Conservation (phyloP, 1,140 invertebrate genomes). For the Hylaeus volcanicus region DNA sequence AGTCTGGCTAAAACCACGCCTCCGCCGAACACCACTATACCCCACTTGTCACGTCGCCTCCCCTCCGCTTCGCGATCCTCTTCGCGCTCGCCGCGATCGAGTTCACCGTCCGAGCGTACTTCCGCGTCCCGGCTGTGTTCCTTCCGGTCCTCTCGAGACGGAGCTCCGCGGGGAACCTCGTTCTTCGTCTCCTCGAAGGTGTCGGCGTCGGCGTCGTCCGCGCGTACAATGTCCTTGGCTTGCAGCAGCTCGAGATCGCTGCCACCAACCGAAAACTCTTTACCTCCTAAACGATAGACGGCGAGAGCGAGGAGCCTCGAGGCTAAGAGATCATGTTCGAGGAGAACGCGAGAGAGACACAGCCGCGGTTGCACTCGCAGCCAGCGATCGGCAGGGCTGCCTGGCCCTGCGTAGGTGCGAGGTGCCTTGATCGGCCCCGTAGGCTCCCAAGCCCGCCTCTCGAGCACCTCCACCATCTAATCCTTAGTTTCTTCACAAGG, state of each 20-base stretch:
- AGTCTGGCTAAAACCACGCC: conserved; percentile 35
- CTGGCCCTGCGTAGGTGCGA: conserved; percentile 71
- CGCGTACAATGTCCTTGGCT: too few species aligned
- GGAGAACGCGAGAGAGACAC: not conserved
- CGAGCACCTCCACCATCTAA: conserved; percentile 78
- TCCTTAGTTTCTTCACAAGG: conserved; percentile 68
- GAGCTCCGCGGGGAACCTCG: not conserved
- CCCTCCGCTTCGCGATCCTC: conserved; percentile 2
- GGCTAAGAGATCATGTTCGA: conserved; percentile 21
- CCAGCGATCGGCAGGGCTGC: conserved; percentile 46
- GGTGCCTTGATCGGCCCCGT: conserved; percentile 77
- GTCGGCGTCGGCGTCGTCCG: too few species aligned
- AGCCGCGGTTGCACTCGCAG: conserved; percentile 9
- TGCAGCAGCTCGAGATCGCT: not conserved
- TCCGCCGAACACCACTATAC: conserved; percentile 12
- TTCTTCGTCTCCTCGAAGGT: too few species aligned
- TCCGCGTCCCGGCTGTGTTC: not conserved
- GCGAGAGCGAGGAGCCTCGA: not conserved
- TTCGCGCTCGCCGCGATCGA: not conserved
- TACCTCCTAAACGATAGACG: not conserved
- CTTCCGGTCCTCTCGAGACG: not conserved
- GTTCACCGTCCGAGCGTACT: too few species aligned
- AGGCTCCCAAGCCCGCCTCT: conserved; percentile 76
- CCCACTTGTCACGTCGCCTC: conserved; percentile 21
- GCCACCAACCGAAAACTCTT: not conserved